These are phyloP conservation scores for Heliconius sara DNA, from an alignment of 2,888 invertebrate genomes.

Conservation along the genomic window DNA sequence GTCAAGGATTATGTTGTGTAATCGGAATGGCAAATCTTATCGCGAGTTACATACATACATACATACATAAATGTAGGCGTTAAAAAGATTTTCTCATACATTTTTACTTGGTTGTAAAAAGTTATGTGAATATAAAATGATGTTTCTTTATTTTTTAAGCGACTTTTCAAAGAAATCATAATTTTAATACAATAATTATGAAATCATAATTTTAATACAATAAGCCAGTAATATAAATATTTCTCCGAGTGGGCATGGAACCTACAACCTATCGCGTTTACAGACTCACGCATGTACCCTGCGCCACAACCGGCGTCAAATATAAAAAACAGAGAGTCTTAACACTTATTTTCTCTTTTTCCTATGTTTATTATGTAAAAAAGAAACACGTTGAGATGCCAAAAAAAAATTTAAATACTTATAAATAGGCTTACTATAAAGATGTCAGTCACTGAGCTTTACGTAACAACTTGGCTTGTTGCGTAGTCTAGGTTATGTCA, in stretches of 20 bases:
- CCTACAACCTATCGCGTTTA: no score
- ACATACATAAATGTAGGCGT: neutral
- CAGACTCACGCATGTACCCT: no score
- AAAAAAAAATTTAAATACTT: no score
- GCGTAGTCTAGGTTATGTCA: slow-evolving; percentile 13
- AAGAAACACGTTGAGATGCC: no score
- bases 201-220: no score
- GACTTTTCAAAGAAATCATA: neutral
- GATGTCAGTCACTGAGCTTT: neutral
- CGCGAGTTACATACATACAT: slow-evolving; percentile 12
- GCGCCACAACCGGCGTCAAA: no score
- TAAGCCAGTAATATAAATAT: no score
- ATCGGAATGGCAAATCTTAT: slow-evolving; percentile 24
- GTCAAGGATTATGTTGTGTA: slow-evolving; percentile 23
- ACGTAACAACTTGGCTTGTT: slow-evolving; percentile 2
- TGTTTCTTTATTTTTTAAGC: neutral
- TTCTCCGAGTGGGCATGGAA: no score
- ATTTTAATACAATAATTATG: no score
- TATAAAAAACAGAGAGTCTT: no score
- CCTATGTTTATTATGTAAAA: neutral
- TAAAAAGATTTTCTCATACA: slow-evolving; percentile 17
- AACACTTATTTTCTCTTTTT: no score
- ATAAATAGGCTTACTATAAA: neutral
- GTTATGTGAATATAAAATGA: neutral
- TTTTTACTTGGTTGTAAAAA: neutral